Conservation (phyloP, 2,888 invertebrate species). For the Nemotelus pantherinus region DNA sequence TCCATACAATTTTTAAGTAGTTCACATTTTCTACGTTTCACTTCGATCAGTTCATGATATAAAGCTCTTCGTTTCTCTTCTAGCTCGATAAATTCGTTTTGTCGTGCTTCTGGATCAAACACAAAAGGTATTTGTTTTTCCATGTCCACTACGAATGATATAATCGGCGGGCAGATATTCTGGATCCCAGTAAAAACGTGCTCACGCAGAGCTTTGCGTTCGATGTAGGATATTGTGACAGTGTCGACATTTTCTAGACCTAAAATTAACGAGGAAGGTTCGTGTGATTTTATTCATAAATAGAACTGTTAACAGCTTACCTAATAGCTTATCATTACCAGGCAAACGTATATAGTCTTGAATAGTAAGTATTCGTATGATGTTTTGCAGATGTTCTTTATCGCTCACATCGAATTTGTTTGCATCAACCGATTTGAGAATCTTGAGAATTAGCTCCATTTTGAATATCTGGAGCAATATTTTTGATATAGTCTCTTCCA, state of each 20-base stretch:
- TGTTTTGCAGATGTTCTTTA: constrained; percentile 10
- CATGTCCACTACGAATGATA: constrained; percentile 55
- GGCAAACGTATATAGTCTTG: constrained; percentile 24
- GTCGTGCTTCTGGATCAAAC: constrained; percentile 46
- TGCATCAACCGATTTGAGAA: constrained; percentile 14
- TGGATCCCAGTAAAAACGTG: constrained; percentile 55
- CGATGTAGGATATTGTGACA: constrained; percentile 56
- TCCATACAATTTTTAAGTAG: constrained; percentile 58
- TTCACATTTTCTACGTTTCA: constrained; percentile 57
- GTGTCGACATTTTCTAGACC: constrained; percentile 49
- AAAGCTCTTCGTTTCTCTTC: constrained; percentile 56
- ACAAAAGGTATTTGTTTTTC: constrained; percentile 57
- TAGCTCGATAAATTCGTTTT: constrained; percentile 54
- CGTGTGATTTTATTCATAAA: neutral
- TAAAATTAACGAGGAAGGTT: neutral
- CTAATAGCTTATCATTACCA: neutral
- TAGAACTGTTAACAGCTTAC: neutral
- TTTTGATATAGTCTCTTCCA: neutral
- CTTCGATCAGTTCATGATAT: constrained; percentile 54
- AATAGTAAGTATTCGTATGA: neutral
- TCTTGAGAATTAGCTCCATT: neutral
- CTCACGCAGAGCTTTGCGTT: constrained; percentile 58
- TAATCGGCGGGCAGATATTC: constrained; percentile 53
- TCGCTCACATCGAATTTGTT: constrained; percentile 9
- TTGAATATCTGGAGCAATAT: neutral